Evolutionary conservation across 2,888 invertebrate species (phyloP), one percentile per base, ranked within the genome.

Genomic region (Drosophila sordidapex): DNA sequence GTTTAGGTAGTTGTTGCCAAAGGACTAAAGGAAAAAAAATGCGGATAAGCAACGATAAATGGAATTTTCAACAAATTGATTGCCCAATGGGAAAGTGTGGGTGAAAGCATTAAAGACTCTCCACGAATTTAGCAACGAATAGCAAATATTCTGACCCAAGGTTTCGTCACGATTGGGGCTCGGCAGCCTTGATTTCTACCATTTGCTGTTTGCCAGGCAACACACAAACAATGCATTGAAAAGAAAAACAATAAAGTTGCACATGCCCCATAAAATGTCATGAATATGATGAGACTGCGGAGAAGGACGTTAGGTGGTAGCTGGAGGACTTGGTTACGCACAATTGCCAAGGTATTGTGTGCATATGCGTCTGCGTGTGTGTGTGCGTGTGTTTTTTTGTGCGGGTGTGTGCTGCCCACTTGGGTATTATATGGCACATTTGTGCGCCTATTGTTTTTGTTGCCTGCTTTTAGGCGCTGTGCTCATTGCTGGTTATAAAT

Each of bases 241-340:
- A 87, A 79, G 87, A 73, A 75, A 87, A 74, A 89, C 89, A 89
- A 85, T 85, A 89, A 85, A 85, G 84, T 46, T 87, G 81, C 87
- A 85, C 89, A 85, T 82, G 78, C 57, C 71, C 78, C 78, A 84
- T 80, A 85, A 87, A 87, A 79, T 74, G 71, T 62, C 74, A 85
- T 87, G 77, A 84, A 87, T 73, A 80, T 89, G 84, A 89, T 72
- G 71, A 82, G 64, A 67, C 67, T 52, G 53, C 27, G n/a, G 52
- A 13, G 49, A n/a, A 31, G 13, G 36, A 10, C 15, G n/a, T 2
- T 49, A 13, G 54, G 2, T 52, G 38, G 48, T 29, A 38, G 36
- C 7, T 8, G 15, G 18, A 8, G 13, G 18, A 27, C 48, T 29
- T 15, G 60, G 46, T 36, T 63, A 82, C 65, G 56, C 51, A 75